Evolutionary conservation across 2,888 invertebrate species (phyloP).

Genomic region (Callyntrura sp.): DNA sequence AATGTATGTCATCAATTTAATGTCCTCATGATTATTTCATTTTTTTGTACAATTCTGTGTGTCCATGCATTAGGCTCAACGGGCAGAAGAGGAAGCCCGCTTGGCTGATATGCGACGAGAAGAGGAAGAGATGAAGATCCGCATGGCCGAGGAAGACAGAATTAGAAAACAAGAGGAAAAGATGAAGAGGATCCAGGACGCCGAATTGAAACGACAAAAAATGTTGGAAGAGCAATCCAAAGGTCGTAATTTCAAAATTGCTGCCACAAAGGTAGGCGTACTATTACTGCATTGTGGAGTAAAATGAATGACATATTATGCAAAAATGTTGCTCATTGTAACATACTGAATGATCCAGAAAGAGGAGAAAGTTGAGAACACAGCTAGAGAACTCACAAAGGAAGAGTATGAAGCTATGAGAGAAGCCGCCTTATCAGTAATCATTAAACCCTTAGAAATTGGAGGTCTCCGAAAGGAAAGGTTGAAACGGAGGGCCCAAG

Average conservation of each 20-base stretch:
- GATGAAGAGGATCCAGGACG: constrained; percentile 63
- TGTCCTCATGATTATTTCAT: too few species aligned
- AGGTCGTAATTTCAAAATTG: constrained; percentile 70
- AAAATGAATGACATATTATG: too few species aligned
- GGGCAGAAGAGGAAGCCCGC: constrained; percentile 64
- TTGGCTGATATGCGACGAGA: constrained; percentile 62
- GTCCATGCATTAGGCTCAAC: constrained; percentile 65
- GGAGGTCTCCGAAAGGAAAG: constrained; percentile 71
- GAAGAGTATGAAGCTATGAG: constrained; percentile 69
- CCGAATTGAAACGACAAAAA: constrained; percentile 71
- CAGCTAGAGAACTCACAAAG: constrained; percentile 44
- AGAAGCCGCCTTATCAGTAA: constrained; percentile 64
- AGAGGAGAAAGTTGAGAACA: constrained; percentile 37
- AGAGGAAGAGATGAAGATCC: constrained; percentile 62
- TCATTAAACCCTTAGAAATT: constrained; percentile 74
- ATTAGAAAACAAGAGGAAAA: constrained; percentile 75
- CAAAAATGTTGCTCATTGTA: background rate
- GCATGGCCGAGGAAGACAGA: constrained; percentile 63
- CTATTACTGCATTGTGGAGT: too few species aligned
- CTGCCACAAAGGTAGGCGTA: constrained; percentile 39
- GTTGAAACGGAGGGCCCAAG: constrained; percentile 65
- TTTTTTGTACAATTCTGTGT: too few species aligned
- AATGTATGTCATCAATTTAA: too few species aligned
- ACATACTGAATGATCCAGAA: background rate
- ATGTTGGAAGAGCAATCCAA: constrained; percentile 70